phyloP scores from a whole-genome alignment of 2,888 invertebrate species.

The Acanthosoma haemorrhoidale region DNA sequence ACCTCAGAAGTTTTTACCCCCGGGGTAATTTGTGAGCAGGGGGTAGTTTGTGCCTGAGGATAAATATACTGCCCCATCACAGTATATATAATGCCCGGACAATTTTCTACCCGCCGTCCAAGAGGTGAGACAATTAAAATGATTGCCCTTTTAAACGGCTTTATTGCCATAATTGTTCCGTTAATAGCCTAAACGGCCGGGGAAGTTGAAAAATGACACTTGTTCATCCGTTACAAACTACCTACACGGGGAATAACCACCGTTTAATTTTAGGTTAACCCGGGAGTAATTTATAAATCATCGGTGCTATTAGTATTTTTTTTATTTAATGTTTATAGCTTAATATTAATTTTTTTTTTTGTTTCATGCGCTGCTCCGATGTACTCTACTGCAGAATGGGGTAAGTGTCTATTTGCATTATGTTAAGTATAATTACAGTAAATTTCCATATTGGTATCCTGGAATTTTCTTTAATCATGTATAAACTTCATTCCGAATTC shows the following conservation, averaged over 20 bases:
- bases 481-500: no score
- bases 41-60: not conserved
- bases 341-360: constrained; percentile 18
- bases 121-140: constrained; percentile 20
- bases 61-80: not conserved
- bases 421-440: no score
- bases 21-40: not conserved
- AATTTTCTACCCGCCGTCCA: not conserved
- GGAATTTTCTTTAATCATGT: no score
- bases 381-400: constrained; percentile 29
- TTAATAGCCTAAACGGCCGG: not conserved
- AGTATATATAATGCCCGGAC: not conserved
- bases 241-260: constrained; percentile 14
- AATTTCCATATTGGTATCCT: no score
- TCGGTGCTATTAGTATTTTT: not conserved
- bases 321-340: not conserved
- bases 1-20: not conserved
- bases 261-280: not conserved
- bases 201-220: constrained; percentile 15
- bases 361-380: constrained; percentile 28
- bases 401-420: constrained; percentile 32
- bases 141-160: not conserved
- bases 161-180: not conserved
- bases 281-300: not conserved
- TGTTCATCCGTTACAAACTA: constrained; percentile 11